Conservation (phyloP, 2,888 invertebrate genomes). For the Diploptera punctata region DNA sequence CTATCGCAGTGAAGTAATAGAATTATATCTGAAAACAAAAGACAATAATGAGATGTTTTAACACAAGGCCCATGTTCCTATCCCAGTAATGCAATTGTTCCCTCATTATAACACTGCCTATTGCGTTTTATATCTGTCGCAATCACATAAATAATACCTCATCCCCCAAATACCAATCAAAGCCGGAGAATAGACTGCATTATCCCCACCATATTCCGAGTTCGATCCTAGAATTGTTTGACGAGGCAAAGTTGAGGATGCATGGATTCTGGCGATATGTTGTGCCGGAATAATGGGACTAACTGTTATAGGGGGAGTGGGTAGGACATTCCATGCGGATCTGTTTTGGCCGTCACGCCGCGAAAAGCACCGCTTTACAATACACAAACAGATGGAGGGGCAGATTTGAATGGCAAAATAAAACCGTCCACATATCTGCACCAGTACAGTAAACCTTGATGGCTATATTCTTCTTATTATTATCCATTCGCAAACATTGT, state of each 20-base stretch:
- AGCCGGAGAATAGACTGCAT: slow-evolving; percentile 20
- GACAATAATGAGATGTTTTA: no score
- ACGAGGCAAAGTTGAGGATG: neutral
- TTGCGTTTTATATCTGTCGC: slow-evolving; percentile 5
- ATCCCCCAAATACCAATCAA: slow-evolving; percentile 20
- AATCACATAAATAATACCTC: slow-evolving; percentile 22
- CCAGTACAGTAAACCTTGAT: no score
- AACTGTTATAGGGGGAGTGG: slow-evolving; percentile 15
- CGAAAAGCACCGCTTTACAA: slow-evolving; percentile 6
- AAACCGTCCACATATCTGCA: neutral
- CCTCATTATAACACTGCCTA: slow-evolving; percentile 11
- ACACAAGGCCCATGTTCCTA: no score
- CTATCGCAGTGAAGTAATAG: no score
- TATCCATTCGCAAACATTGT: no score
- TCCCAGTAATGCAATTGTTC: neutral
- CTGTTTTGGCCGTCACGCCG: slow-evolving; percentile 9
- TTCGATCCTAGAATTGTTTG: slow-evolving; percentile 27
- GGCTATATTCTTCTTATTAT: no score
- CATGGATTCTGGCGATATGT: slow-evolving; percentile 27
- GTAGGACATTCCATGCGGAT: slow-evolving; percentile 9
- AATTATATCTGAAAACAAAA: no score
- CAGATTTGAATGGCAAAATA: slow-evolving; percentile 15
- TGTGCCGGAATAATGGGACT: slow-evolving; percentile 23
- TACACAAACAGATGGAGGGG: neutral
- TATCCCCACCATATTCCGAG: slow-evolving; percentile 6